Conservation (phyloP, 1,140 invertebrate species). For the Zaprionus camerounensis region DNA sequence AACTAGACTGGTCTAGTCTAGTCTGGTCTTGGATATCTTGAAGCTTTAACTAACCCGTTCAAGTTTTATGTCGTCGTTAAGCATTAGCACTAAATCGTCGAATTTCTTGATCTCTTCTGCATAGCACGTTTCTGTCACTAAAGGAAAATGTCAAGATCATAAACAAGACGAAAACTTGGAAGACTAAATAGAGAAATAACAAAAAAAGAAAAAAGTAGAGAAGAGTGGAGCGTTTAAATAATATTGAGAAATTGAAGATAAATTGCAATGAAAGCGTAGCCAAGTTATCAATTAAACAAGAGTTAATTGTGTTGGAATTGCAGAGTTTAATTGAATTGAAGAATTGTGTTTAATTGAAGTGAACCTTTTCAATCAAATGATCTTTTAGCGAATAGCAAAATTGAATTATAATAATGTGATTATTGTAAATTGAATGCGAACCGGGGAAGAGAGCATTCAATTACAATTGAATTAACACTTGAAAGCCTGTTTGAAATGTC, state of each 20-base stretch:
- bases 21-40: background rate
- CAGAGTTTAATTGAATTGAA: background rate
- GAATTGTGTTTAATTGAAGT: slow-evolving; percentile 3
- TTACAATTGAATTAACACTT: slow-evolving; percentile 8
- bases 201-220: background rate
- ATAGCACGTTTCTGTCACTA: slow-evolving; percentile 67
- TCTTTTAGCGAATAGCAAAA: background rate
- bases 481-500: slow-evolving; percentile 11
- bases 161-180: slow-evolving; percentile 44
- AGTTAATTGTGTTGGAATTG: background rate
- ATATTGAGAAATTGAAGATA: background rate
- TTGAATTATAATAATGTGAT: slow-evolving; percentile 1
- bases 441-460: background rate
- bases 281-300: background rate
- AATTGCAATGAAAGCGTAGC: background rate
- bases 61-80: slow-evolving; percentile 26
- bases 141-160: slow-evolving; percentile 76
- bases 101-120: slow-evolving; percentile 30
- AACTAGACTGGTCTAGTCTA: slow-evolving; percentile 56
- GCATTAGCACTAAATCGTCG: slow-evolving; percentile 23
- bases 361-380: background rate
- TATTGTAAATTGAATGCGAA: background rate
- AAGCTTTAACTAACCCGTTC: background rate
- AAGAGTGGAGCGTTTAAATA: background rate
- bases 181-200: slow-evolving; percentile 1